phyloP scores from a whole-genome alignment of 2,888 invertebrate species.

The Macrosiphum euphorbiae region DNA sequence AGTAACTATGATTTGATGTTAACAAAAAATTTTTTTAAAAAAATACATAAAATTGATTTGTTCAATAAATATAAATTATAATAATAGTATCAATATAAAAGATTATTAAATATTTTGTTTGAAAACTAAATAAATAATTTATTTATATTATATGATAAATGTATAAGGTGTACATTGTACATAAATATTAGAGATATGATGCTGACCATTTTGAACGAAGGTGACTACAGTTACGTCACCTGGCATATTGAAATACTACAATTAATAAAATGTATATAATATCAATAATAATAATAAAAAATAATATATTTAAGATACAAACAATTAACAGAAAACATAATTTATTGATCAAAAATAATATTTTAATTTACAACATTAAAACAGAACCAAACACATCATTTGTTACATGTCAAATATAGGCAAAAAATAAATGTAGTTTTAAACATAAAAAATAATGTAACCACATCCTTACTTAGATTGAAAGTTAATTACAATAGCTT shows the following conservation, averaged over 20 bases:
- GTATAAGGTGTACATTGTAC: neutral
- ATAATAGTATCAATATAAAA: neutral
- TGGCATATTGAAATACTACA: neutral
- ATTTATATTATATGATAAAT: constrained; percentile 11
- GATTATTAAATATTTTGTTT: neutral
- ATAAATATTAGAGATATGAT: neutral
- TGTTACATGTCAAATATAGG: constrained; percentile 4
- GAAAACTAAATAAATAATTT: neutral
- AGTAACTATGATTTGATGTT: neutral
- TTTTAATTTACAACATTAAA: constrained; percentile 39
- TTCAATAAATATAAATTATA: neutral
- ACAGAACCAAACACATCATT: neutral
- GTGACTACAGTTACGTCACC: neutral
- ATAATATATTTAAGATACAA: neutral
- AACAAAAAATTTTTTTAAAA: neutral
- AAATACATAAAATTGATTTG: neutral
- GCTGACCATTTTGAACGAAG: neutral
- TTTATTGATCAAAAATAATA: constrained; percentile 51
- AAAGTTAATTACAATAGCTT: neutral
- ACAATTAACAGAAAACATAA: constrained; percentile 39
- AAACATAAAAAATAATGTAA: constrained; percentile 35
- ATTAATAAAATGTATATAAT: constrained; percentile 13
- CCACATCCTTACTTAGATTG: constrained; percentile 17
- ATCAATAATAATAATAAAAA: neutral
- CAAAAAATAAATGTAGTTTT: constrained; percentile 28